These are phyloP conservation scores for Pseudolaguvia tuberculata DNA, from an alignment of 2,113 vertebrate species.

Conservation along the genomic window DNA sequence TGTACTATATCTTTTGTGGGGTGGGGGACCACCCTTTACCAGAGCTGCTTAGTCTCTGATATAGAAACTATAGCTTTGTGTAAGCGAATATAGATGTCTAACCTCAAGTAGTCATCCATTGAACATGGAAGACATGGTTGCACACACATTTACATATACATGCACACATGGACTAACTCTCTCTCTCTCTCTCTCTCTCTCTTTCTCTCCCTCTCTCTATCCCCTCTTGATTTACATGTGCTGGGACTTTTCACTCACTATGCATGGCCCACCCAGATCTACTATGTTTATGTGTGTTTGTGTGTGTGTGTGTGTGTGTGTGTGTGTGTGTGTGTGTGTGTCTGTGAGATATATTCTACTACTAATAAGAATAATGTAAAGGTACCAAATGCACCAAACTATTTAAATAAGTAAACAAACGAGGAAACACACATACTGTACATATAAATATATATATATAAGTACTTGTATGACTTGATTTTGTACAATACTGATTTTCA, in stretches of 20 bases:
- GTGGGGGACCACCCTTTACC: conserved; percentile 34
- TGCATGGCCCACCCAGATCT: conserved; percentile 42
- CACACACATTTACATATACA: conserved; percentile 32
- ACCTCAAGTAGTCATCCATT: conserved; percentile 20
- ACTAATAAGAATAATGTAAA: conserved; percentile 22
- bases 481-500: too few relatives aligned
- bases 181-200: not conserved
- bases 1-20: conserved; percentile 44
- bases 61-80: conserved; percentile 12
- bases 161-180: conserved; percentile 21
- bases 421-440: too few relatives aligned
- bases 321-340: not conserved
- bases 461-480: too few relatives aligned
- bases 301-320: too few relatives aligned
- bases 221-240: conserved; percentile 52
- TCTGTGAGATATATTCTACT: conserved; percentile 27
- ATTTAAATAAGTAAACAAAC: too few relatives aligned
- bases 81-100: conserved; percentile 19
- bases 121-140: conserved; percentile 25
- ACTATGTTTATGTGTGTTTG: conserved; percentile 16
- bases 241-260: conserved; percentile 43
- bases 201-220: conserved; percentile 7
- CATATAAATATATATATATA: too few relatives aligned
- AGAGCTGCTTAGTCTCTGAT: conserved; percentile 16
- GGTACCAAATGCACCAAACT: conserved; percentile 12